Percentiles rank a stretch among this genome's conserved stretches.
These are phyloP conservation scores for Colletes gigas DNA, from an alignment of 1,140 invertebrate species.

Conservation along the genomic window DNA sequence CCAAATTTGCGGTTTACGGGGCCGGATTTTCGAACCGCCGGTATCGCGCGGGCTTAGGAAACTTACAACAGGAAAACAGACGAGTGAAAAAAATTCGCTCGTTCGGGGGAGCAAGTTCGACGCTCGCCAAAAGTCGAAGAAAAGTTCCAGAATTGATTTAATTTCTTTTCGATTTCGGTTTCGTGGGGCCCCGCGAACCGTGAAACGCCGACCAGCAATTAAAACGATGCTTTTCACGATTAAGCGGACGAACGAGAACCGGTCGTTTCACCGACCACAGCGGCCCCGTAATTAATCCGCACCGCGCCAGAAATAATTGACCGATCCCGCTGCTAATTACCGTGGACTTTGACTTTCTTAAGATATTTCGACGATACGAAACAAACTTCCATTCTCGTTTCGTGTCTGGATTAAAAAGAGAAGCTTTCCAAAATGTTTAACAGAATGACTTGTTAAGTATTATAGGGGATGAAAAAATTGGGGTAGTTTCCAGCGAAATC, in stretches of 20 bases:
- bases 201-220: slow-evolving; percentile 11
- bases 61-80: not conserved
- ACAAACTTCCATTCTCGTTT: too few relatives aligned
- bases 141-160: not conserved
- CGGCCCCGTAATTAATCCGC: too few relatives aligned
- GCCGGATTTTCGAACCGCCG: not conserved
- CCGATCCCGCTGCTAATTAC: too few relatives aligned
- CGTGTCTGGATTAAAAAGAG: too few relatives aligned
- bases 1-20: too few relatives aligned
- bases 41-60: not conserved
- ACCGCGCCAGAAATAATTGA: too few relatives aligned
- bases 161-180: not conserved
- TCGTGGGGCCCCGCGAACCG: not conserved
- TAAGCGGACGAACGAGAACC: not conserved
- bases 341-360: too few relatives aligned
- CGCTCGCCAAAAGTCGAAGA: not conserved
- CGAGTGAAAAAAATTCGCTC: slow-evolving; percentile 28
- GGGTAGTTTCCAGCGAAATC: too few relatives aligned
- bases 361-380: too few relatives aligned
- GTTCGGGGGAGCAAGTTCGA: not conserved
- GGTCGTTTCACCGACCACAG: not conserved
- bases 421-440: too few relatives aligned
- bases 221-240: slow-evolving; percentile 21
- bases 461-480: too few relatives aligned
- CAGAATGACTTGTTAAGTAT: too few relatives aligned